Conservation (phyloP, 2,888 invertebrate genomes). For the Heliconius ismenius region DNA sequence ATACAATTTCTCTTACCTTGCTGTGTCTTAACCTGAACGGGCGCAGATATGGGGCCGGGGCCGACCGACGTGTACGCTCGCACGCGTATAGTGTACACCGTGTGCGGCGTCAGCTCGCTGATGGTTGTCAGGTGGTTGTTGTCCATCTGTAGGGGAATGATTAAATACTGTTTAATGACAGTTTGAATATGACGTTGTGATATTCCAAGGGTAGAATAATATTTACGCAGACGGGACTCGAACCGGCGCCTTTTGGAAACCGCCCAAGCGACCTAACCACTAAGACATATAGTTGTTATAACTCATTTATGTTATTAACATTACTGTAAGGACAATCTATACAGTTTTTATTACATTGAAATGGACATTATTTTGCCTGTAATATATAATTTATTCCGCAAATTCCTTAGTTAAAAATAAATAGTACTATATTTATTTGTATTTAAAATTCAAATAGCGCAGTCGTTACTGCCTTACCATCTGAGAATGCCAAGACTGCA, state of each 20-base stretch:
- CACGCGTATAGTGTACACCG: slow-evolving; percentile 96
- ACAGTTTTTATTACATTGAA: background rate
- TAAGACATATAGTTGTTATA: background rate
- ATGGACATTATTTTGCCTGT: background rate
- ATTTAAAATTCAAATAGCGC: background rate
- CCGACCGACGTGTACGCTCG: slow-evolving; percentile 97
- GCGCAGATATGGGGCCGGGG: slow-evolving; percentile 95
- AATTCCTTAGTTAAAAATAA: no score
- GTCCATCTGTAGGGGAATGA: slow-evolving; percentile 82
- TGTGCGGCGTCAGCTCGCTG: slow-evolving; percentile 93
- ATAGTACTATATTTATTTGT: background rate
- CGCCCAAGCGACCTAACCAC: background rate
- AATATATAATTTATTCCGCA: no score
- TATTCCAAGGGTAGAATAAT: no score
- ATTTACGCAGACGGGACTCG: background rate
- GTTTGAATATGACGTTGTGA: background rate
- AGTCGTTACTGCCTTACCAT: slow-evolving; percentile 79
- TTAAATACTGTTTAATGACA: background rate
- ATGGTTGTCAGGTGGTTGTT: slow-evolving; percentile 96
- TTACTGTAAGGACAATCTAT: no score
- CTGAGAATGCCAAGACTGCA: slow-evolving; percentile 96
- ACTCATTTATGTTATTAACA: no score
- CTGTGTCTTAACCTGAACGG: slow-evolving; percentile 99
- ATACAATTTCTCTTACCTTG: slow-evolving; percentile 85
- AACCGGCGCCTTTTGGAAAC: background rate